A percentile compares a stretch with the other conserved stretches of the same genome.
phyloP scores from a whole-genome alignment of 2,113 vertebrate species.

The Myxocyprinus asiaticus region DNA sequence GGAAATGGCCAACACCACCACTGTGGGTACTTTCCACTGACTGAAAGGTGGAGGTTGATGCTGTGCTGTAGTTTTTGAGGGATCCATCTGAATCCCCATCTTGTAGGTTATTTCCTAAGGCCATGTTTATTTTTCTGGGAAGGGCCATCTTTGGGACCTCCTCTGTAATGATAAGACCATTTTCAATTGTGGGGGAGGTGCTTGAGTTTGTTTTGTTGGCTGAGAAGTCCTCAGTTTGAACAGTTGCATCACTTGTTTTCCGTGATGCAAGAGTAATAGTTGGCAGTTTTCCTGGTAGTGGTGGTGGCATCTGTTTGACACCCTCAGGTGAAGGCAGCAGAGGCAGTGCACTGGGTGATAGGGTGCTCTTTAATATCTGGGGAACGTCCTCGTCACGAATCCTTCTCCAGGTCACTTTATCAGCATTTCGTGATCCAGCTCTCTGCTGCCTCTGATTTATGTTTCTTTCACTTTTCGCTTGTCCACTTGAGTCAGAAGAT shows the following conservation, averaged over 20 bases:
- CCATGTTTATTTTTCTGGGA: constrained; percentile 63
- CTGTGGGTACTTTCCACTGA: constrained; percentile 68
- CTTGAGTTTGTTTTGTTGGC: constrained; percentile 86
- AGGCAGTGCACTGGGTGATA: constrained; percentile 87
- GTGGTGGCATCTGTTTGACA: constrained; percentile 58
- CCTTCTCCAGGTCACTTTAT: constrained; percentile 87
- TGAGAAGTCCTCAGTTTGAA: constrained; percentile 90
- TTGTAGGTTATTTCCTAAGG: constrained; percentile 52
- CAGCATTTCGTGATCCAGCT: constrained; percentile 2
- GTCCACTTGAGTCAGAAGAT: constrained; percentile 76
- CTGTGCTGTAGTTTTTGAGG: constrained; percentile 61
- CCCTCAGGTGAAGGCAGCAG: constrained; percentile 74
- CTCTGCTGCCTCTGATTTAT: constrained; percentile 67
- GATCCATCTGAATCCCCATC: constrained; percentile 72
- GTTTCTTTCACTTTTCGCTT: constrained; percentile 77
- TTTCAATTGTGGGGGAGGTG: constrained; percentile 84
- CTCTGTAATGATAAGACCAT: constrained; percentile 53
- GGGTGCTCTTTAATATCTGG: constrained; percentile 89
- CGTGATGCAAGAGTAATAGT: constrained; percentile 70
- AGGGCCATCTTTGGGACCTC: constrained; percentile 62
- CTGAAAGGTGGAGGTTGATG: constrained; percentile 68
- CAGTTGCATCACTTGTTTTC: constrained; percentile 92
- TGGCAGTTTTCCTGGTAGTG: constrained; percentile 71
- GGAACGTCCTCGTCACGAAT: constrained; percentile 92
- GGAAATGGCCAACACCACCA: constrained; percentile 77